Evolutionary conservation across 2,797 vertebrate species (phyloP).

Genomic region (Hoplostethus mediterraneus): DNA sequence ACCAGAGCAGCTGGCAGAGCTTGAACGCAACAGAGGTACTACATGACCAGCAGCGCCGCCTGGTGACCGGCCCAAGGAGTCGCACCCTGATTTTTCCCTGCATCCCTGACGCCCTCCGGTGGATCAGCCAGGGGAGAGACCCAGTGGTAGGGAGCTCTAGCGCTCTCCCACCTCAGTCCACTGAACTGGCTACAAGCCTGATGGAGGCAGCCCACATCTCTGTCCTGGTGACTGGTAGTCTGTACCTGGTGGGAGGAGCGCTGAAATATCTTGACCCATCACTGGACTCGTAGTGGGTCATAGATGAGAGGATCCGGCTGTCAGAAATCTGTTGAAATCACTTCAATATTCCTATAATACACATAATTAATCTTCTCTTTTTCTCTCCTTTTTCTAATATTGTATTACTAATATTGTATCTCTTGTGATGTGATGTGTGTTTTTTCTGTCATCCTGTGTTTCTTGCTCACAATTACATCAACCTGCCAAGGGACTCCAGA

Average conservation of each 20-base stretch:
- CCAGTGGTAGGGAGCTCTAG: slow-evolving; percentile 36
- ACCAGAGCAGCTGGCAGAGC: slow-evolving; percentile 83
- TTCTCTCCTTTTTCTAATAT: too few species aligned
- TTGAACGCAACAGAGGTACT: slow-evolving; percentile 67
- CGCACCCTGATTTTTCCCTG: slow-evolving; percentile 86
- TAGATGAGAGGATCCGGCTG: neutral
- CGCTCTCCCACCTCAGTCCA: neutral
- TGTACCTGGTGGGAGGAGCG: slow-evolving; percentile 86
- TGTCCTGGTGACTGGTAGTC: slow-evolving; percentile 87
- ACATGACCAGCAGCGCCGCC: slow-evolving; percentile 55
- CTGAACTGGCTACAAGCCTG: slow-evolving; percentile 41
- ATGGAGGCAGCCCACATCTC: slow-evolving; percentile 73
- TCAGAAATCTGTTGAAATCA: too few species aligned
- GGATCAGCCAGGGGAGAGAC: slow-evolving; percentile 85
- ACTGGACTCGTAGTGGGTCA: neutral
- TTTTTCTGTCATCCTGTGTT: too few species aligned
- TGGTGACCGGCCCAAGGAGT: slow-evolving; percentile 56
- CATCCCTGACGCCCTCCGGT: slow-evolving; percentile 86
- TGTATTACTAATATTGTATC: too few species aligned
- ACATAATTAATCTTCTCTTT: too few species aligned
- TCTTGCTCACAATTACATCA: too few species aligned
- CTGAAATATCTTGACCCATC: slow-evolving; percentile 84
- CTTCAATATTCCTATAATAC: too few species aligned
- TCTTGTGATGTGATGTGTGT: too few species aligned
- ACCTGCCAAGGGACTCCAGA: too few species aligned